phyloP scores from a whole-genome alignment of 2,797 vertebrate genomes.

The Sebastes reedi region DNA sequence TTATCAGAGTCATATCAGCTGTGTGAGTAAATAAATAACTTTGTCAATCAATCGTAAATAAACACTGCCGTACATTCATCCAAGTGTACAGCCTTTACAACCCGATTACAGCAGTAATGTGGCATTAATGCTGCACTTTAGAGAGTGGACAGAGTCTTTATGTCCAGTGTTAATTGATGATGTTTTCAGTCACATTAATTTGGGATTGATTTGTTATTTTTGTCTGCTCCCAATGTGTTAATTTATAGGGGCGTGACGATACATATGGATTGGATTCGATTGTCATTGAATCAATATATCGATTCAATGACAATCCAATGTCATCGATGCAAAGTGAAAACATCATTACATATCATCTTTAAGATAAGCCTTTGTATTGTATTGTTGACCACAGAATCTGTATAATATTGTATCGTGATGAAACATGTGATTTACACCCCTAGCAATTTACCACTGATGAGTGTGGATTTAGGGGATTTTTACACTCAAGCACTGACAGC shows the following conservation, averaged over 20 bases:
- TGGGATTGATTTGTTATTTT: not conserved
- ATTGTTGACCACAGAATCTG: too few relatives aligned
- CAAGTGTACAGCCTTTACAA: not conserved
- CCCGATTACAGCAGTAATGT: not conserved
- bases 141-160: not conserved
- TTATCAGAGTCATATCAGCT: not conserved
- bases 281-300: too few relatives aligned
- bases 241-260: not conserved
- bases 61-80: not conserved
- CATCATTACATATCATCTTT: too few relatives aligned
- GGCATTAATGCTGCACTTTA: not conserved
- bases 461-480: not conserved
- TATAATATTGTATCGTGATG: too few relatives aligned
- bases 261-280: too few relatives aligned
- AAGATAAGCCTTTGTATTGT: too few relatives aligned
- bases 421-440: too few relatives aligned
- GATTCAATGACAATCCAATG: too few relatives aligned
- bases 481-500: not conserved
- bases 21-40: not conserved
- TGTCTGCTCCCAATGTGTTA: not conserved
- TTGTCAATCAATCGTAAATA: not conserved
- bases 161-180: not conserved
- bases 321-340: too few relatives aligned
- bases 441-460: not conserved
- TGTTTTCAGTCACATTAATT: not conserved